phyloP scores from a whole-genome alignment of 1,140 invertebrate species.

The Stratiolaelaps scimitus region DNA sequence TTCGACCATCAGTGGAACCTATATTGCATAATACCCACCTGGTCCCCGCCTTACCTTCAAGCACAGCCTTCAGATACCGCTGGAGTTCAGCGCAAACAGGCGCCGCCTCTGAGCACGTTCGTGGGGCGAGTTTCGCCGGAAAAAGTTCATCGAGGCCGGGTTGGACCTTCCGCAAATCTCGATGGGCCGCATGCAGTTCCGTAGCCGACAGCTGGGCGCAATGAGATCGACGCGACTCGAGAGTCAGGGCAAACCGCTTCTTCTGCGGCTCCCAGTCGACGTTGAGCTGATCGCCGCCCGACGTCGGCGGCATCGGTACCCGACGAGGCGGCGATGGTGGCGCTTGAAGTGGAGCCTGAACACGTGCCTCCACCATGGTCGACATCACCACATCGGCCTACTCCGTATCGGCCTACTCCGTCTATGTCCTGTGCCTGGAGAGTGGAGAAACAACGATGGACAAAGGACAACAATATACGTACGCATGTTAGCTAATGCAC shows the following conservation, averaged over 20 bases:
- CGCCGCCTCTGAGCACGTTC: constrained; percentile 18
- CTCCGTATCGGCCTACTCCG: too few species aligned
- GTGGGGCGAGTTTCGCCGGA: constrained; percentile 8
- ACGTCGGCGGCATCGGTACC: background rate
- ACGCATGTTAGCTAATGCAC: too few species aligned
- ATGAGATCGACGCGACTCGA: background rate
- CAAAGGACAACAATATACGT: too few species aligned
- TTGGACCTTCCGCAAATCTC: constrained; percentile 7
- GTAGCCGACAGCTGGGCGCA: constrained; percentile 3
- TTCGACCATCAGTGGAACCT: too few species aligned
- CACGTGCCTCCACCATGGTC: constrained; percentile 20
- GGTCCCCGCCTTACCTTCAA: background rate
- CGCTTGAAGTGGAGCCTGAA: background rate
- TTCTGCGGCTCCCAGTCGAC: constrained; percentile 27
- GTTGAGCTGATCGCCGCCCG: background rate
- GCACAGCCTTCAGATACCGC: constrained; percentile 15
- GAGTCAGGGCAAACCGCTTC: constrained; percentile 18
- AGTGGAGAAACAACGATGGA: too few species aligned
- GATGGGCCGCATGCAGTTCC: constrained; percentile 10
- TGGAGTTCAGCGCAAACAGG: constrained; percentile 21
- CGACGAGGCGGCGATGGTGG: constrained; percentile 3
- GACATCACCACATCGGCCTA: background rate
- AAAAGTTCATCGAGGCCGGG: constrained; percentile 11
- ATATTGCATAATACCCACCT: too few species aligned
- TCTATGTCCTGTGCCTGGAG: too few species aligned